A percentile compares a stretch with the other conserved stretches of the same genome.
Conservation (phyloP, 2,797 vertebrate species). For the Enteromius paludinosus region DNA sequence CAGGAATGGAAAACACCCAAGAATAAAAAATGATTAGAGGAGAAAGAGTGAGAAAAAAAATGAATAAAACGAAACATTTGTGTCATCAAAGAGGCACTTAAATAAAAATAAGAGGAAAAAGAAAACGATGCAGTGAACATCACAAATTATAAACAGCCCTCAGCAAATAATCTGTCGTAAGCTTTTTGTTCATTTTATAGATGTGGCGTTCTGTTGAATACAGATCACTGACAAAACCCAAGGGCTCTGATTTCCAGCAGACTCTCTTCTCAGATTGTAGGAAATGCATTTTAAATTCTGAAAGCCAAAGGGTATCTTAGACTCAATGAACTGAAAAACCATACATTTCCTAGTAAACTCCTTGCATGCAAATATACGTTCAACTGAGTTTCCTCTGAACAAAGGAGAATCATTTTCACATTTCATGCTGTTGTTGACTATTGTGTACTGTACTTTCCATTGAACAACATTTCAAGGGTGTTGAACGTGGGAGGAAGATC, state of each 20-base stretch:
- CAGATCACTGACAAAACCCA: conserved; percentile 48
- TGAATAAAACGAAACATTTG: conserved; percentile 53
- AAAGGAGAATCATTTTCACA: conserved; percentile 37
- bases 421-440: conserved; percentile 45
- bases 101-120: conserved; percentile 17
- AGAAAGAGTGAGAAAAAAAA: conserved; percentile 70
- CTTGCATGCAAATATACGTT: conserved; percentile 43
- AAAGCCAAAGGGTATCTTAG: conserved; percentile 14
- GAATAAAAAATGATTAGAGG: conserved; percentile 74
- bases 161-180: conserved; percentile 24
- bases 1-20: conserved; percentile 66
- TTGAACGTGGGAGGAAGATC: conserved; percentile 41
- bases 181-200: conserved; percentile 29
- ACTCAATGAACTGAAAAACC: neutral
- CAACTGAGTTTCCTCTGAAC: conserved; percentile 9
- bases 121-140: conserved; percentile 39
- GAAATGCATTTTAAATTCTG: conserved; percentile 18
- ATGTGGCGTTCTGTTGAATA: conserved; percentile 23
- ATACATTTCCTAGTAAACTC: neutral
- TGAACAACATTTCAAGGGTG: conserved; percentile 57
- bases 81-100: conserved; percentile 59
- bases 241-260: conserved; percentile 25
- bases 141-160: conserved; percentile 30
- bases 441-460: conserved; percentile 20
- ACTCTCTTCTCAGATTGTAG: neutral